phyloP scores from a whole-genome alignment of 1,140 invertebrate genomes.

The Drosophila hydei region DNA sequence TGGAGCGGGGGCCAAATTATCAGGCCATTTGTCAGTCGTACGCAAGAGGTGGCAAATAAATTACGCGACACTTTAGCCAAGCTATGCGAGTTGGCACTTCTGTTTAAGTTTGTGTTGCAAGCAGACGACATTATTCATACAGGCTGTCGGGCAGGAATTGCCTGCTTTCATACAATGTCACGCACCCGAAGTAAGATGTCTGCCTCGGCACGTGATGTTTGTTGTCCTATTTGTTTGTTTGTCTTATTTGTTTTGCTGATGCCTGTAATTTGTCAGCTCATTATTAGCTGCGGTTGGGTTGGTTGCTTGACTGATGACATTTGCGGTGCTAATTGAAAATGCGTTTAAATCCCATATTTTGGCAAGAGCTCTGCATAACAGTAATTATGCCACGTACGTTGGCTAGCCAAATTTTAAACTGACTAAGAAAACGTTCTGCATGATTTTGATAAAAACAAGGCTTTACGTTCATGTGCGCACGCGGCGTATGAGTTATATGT shows the following conservation, averaged over 20 bases:
- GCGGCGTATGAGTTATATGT: conserved; percentile 18
- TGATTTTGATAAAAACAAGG: no score
- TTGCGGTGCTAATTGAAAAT: conserved; percentile 37
- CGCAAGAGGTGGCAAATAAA: conserved; percentile 31
- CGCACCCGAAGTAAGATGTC: conserved; percentile 36
- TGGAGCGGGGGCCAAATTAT: conserved; percentile 27
- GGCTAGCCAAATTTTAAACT: no score
- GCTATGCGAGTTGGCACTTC: conserved; percentile 31
- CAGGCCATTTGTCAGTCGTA: conserved; percentile 30
- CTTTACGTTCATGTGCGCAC: not conserved
- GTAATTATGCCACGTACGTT: not conserved
- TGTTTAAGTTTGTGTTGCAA: conserved; percentile 16
- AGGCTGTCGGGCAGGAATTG: conserved; percentile 28
- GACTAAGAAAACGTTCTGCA: not conserved
- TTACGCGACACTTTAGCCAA: conserved; percentile 35
- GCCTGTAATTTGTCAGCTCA: conserved; percentile 33
- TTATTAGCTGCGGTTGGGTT: conserved; percentile 33
- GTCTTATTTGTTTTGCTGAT: conserved; percentile 20
- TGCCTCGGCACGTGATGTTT: conserved; percentile 11
- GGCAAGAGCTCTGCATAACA: not conserved
- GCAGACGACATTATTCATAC: conserved; percentile 31
- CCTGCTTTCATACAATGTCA: conserved; percentile 39
- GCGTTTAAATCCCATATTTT: not conserved
- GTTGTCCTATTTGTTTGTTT: conserved; percentile 14
- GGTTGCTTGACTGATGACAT: conserved; percentile 18